These are phyloP conservation scores for Tringa solitaria DNA, from an alignment of 2,113 vertebrate genomes.

Conservation along the genomic window DNA sequence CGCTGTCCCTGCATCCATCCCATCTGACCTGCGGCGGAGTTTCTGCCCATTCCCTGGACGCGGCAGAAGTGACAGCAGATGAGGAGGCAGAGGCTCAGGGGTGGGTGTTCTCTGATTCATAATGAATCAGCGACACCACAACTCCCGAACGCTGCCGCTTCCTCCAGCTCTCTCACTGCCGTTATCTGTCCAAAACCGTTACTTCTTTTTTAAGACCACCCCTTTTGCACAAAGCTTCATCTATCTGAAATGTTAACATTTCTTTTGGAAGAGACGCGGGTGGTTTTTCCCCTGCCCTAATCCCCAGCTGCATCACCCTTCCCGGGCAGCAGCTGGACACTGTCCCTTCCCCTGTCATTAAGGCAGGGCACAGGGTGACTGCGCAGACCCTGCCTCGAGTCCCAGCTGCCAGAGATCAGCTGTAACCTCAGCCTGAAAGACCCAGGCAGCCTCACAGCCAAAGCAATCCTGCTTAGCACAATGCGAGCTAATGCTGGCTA, in stretches of 20 bases:
- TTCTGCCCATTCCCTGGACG: rapidly evolving
- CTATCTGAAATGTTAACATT: rapidly evolving
- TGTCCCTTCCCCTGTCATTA: not conserved
- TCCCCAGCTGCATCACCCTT: rapidly evolving
- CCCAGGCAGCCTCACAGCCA: rapidly evolving
- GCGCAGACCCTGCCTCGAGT: not conserved
- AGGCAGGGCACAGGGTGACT: rapidly evolving
- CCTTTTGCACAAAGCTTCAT: not conserved
- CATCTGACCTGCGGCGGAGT: rapidly evolving
- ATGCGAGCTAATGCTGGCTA: not conserved
- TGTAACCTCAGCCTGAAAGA: not conserved
- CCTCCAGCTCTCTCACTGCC: not conserved
- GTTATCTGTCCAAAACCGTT: rapidly evolving
- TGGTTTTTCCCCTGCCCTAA: not conserved
- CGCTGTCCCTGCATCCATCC: not conserved
- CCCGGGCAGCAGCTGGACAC: rapidly evolving
- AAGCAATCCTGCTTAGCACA: not conserved
- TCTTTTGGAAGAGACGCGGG: rapidly evolving
- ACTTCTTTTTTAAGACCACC: not conserved
- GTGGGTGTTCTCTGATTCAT: not conserved
- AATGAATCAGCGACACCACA: not conserved
- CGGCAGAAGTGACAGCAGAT: not conserved
- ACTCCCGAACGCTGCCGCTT: rapidly evolving
- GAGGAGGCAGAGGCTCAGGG: not conserved
- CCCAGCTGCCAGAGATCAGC: not conserved